Evolutionary conservation across 1,140 invertebrate species (phyloP).

Genomic region (Sitobion miscanthi): DNA sequence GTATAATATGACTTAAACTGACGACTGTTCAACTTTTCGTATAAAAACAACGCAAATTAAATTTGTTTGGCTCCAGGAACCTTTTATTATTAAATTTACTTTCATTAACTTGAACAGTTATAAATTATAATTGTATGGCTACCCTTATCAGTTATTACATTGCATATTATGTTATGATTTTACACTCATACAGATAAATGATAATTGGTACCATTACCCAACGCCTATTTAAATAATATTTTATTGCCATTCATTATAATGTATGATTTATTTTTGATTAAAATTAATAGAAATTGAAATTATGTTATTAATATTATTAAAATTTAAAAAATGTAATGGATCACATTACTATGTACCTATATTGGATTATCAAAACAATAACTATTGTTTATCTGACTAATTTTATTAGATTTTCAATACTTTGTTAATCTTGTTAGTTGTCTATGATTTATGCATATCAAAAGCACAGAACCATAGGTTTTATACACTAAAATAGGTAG

Average conservation of each 20-base stretch:
- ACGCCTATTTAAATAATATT: not conserved
- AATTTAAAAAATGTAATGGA: not conserved
- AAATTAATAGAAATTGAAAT: not conserved
- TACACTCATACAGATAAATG: not conserved
- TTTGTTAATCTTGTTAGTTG: not conserved
- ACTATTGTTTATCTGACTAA: not conserved
- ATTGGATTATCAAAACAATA: not conserved
- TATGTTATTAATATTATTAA: not conserved
- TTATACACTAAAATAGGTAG: not conserved
- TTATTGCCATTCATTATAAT: not conserved
- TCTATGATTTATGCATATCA: not conserved
- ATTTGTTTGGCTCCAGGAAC: not conserved
- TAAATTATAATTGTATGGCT: not conserved
- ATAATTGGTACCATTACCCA: not conserved
- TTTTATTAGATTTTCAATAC: not conserved
- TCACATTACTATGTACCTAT: too few species aligned
- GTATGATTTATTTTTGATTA: not conserved
- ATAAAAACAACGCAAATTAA: too few species aligned
- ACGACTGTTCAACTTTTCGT: too few species aligned
- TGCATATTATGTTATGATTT: not conserved
- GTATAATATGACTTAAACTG: too few species aligned
- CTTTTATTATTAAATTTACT: not conserved
- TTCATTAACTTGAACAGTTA: not conserved
- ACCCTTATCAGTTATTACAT: not conserved
- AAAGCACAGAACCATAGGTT: not conserved